A percentile compares a stretch with the other conserved stretches of the same genome.
phyloP scores from a whole-genome alignment of 2,113 vertebrate genomes.

The Meleagris gallopavo region DNA sequence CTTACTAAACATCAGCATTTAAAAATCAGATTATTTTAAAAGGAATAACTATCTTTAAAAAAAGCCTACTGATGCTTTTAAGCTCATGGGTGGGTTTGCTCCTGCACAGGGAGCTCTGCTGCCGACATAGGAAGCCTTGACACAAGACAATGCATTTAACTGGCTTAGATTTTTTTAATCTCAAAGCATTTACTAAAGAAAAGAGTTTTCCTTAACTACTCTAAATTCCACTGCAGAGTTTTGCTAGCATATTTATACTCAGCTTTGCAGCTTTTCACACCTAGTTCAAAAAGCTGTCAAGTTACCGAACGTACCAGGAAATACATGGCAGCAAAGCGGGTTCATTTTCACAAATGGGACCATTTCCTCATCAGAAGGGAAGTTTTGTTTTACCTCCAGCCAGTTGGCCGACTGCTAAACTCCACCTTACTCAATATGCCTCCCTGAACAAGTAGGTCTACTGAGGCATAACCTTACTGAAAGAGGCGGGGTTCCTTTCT shows the following conservation, averaged over 20 bases:
- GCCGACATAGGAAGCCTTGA: fast-evolving
- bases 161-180: background rate
- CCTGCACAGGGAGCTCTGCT: fast-evolving
- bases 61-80: background rate
- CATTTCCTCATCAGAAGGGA: background rate
- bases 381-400: background rate
- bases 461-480: background rate
- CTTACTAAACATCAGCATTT: background rate
- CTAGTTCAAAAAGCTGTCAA: background rate
- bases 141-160: background rate
- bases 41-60: background rate
- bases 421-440: background rate
- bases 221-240: background rate
- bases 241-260: background rate
- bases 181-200: background rate
- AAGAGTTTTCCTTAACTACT: background rate
- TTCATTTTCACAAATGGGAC: background rate
- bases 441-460: background rate
- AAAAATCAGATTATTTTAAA: background rate
- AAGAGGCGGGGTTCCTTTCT: background rate
- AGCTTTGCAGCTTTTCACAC: background rate
- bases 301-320: background rate
- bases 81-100: background rate
- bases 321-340: background rate
- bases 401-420: background rate